Evolutionary conservation across 1,140 invertebrate genomes (phyloP), one percentile per base, ranked within the genome.

Genomic region (Carcinoscorpius rotundicauda): DNA sequence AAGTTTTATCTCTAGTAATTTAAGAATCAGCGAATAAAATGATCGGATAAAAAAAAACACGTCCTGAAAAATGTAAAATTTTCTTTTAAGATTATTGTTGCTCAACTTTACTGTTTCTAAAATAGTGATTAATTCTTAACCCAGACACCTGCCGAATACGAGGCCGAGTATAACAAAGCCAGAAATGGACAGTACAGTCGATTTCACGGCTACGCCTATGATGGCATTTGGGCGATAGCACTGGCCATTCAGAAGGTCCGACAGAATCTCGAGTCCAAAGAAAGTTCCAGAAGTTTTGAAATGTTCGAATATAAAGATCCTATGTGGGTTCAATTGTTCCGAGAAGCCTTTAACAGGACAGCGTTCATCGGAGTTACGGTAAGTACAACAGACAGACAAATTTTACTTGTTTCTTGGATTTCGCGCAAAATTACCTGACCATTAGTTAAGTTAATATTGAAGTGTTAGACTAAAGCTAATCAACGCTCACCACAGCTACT

Each of bases 191-290:
- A 93, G 72, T 97, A 93, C 76, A 96, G 92, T 10, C 84, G 91
- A 60, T 97, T 95, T 76, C 93, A 98, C 75, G 95, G 93, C 3
- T 98, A 97, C 76, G 94, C 94, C 9, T 97, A 97, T 77, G 95
- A 98, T 76, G 93, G 89, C 4, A 91, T 98, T 64, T 98, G 95
- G 95, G 91, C 93, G 3, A 91, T 96, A 64, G 93, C 93, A 0
- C 76, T 93, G 64, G 91, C 92, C 10, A 91, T 95, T 65, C 88
- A 95, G 70, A 86, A 87, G 68, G 91, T 93, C 52, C 86, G 89
- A 0, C 84, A 87, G 69, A 78, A 82, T 65, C 81, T 87, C 60
- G 76, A 65, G 57, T 52, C 62, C 56, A 60, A 56, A 57, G 66
- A 70, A 5, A 66, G 51, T 3, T 48, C 52, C 0, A 51, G 55